phyloP scores from a whole-genome alignment of 2,797 vertebrate genomes.

The Tinamus major region DNA sequence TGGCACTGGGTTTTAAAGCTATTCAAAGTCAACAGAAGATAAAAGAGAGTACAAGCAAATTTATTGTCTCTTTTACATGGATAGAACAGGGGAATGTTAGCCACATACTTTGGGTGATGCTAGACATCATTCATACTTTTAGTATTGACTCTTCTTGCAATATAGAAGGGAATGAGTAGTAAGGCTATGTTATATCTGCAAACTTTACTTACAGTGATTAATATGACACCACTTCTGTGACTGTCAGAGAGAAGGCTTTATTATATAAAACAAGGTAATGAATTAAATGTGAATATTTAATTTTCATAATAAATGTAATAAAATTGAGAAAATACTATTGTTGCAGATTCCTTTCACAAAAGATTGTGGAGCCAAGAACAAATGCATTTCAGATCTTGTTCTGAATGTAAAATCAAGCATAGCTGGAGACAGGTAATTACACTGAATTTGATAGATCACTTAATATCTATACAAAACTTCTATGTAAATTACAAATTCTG shows the following conservation, averaged over 20 bases:
- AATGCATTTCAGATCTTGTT: constrained; percentile 90
- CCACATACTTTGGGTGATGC: neutral
- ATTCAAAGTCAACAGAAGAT: neutral
- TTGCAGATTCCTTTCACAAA: constrained; percentile 86
- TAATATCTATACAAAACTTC: neutral
- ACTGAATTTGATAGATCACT: neutral
- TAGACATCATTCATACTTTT: neutral
- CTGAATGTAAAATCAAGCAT: constrained; percentile 82
- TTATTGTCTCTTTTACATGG: neutral
- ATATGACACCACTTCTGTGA: neutral
- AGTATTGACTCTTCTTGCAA: neutral
- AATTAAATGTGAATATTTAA: neutral
- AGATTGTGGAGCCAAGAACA: constrained; percentile 90
- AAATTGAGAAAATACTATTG: neutral
- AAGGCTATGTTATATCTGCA: neutral
- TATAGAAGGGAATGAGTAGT: neutral
- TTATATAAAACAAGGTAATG: neutral
- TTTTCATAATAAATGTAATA: neutral
- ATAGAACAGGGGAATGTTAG: neutral
- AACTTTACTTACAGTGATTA: neutral
- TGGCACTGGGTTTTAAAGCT: neutral
- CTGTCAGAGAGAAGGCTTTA: neutral
- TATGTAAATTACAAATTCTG: neutral
- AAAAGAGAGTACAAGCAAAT: neutral
- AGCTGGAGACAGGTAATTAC: constrained; percentile 78